Conservation (phyloP, 2,888 invertebrate species). For the Xanthia icteritia region DNA sequence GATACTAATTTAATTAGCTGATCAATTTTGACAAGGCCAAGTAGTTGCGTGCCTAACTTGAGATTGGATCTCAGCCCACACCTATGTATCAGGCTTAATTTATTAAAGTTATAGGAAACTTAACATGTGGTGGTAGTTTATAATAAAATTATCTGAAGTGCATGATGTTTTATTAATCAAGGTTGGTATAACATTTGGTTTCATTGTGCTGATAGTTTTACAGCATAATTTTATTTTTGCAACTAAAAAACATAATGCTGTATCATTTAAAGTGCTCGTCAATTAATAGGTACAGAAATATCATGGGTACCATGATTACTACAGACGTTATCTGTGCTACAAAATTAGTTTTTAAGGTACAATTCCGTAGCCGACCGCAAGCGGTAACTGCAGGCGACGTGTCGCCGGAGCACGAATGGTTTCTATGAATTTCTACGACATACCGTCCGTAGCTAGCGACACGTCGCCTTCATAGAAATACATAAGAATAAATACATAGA, state of each 20-base stretch:
- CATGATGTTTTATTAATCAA: neutral
- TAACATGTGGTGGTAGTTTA: neutral
- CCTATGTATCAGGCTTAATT: slow-evolving; percentile 44
- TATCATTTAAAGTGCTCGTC: neutral
- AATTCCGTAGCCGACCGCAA: no score
- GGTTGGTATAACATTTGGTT: no score
- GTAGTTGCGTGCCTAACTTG: slow-evolving; percentile 54
- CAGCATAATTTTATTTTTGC: neutral
- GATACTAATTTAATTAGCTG: slow-evolving; percentile 79
- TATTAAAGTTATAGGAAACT: slow-evolving; percentile 17
- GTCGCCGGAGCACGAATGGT: no score
- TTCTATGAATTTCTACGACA: no score
- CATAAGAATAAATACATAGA: no score
- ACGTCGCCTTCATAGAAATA: no score
- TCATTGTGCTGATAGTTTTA: neutral
- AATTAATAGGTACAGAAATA: neutral
- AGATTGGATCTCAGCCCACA: slow-evolving; percentile 62
- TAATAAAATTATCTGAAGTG: neutral
- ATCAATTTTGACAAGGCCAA: slow-evolving; percentile 72
- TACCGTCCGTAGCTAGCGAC: no score
- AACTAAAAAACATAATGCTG: neutral
- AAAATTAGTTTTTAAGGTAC: no score
- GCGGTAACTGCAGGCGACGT: no score
- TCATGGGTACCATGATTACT: no score
- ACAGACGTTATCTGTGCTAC: no score